A percentile compares a stretch with the other conserved stretches of the same genome.
Evolutionary conservation across 2,113 vertebrate species (phyloP).

Genomic region (Orthonyx spaldingii): DNA sequence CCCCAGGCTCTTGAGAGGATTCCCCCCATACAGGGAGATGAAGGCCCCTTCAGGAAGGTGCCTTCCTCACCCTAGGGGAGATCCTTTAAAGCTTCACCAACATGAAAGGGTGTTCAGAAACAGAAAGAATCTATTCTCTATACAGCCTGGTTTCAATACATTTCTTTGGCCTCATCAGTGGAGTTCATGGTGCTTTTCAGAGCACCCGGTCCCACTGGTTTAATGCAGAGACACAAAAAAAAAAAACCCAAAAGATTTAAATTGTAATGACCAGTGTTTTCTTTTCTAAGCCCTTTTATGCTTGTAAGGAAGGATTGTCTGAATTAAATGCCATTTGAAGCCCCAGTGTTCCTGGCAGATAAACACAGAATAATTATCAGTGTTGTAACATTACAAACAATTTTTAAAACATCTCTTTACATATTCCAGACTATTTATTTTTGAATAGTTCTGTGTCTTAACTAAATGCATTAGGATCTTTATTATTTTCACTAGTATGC

Average conservation of each 20-base stretch:
- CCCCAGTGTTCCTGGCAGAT: slow-evolving; percentile 23
- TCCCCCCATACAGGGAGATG: not conserved
- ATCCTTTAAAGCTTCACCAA: not conserved
- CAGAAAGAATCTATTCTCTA: not conserved
- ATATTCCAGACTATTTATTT: slow-evolving; percentile 44
- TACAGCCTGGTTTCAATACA: not conserved
- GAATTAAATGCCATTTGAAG: slow-evolving; percentile 5
- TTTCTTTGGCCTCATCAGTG: not conserved
- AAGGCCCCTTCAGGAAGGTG: not conserved
- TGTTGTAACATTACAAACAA: slow-evolving; percentile 26
- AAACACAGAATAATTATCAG: not conserved
- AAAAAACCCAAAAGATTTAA: not conserved
- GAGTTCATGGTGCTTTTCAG: not conserved
- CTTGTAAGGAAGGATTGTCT: not conserved
- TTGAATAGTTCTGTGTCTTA: slow-evolving; percentile 19
- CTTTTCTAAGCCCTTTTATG: slow-evolving; percentile 1
- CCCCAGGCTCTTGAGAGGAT: not conserved
- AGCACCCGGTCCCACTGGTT: not conserved
- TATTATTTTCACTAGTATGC: slow-evolving; percentile 8
- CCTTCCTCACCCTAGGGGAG: not conserved
- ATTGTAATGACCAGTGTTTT: slow-evolving; percentile 27
- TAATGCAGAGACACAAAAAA: not conserved
- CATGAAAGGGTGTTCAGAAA: rapidly evolving
- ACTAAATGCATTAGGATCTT: not conserved
- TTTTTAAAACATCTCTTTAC: slow-evolving; percentile 11